Evolutionary conservation across 23 tunicate genomes (phyloP).

Genomic region (Styela clava): DNA sequence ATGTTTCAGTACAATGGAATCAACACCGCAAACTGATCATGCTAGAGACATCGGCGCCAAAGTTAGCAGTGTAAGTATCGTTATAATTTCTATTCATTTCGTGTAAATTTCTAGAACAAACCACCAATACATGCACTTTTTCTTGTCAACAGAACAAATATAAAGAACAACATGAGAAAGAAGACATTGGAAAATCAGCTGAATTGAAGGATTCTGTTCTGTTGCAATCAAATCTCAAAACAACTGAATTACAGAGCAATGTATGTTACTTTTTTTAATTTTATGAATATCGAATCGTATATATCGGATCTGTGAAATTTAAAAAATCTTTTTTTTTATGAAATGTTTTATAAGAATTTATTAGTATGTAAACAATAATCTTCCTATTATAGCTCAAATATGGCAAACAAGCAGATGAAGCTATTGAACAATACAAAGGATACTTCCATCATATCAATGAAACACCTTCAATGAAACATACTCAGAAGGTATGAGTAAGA

Average conservation of each 20-base stretch:
- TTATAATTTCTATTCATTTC: too few species aligned
- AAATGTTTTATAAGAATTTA: background rate
- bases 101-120: too few species aligned
- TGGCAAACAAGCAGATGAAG: conserved; percentile 60
- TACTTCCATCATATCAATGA: conserved; percentile 58
- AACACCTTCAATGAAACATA: conserved; percentile 48
- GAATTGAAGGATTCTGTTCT: conserved; percentile 77
- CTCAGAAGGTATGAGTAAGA: conserved; percentile 58
- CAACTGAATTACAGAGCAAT: conserved; percentile 81
- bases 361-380: background rate
- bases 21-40: conserved; percentile 69
- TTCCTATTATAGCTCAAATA: conserved; percentile 47
- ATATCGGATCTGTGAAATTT: background rate
- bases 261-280: conserved; percentile 47
- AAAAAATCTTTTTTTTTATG: background rate
- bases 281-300: too few species aligned
- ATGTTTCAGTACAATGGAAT: conserved; percentile 48
- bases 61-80: conserved; percentile 53
- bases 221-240: conserved; percentile 44
- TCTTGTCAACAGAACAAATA: conserved; percentile 70
- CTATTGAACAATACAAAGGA: conserved; percentile 46
- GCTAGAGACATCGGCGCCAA: conserved; percentile 48
- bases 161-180: conserved; percentile 71
- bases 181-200: conserved; percentile 75
- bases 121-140: too few species aligned